Evolutionary conservation across 2,888 invertebrate genomes (phyloP).

Genomic region (Tuberolachnus salignus): DNA sequence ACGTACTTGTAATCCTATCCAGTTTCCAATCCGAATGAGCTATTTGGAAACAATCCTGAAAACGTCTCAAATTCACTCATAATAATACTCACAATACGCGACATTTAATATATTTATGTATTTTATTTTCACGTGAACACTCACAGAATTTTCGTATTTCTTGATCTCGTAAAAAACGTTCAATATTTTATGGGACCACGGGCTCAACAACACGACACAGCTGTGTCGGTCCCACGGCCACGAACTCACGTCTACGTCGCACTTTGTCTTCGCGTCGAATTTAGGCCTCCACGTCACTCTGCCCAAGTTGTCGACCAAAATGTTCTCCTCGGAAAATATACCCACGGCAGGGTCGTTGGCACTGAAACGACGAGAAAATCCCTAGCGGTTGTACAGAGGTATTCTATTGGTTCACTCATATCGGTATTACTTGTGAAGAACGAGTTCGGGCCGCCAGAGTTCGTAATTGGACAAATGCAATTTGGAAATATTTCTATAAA

Average conservation of each 20-base stretch:
- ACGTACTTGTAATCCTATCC: neutral
- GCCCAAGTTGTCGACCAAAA: conserved; percentile 28
- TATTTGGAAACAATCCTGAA: conserved; percentile 13
- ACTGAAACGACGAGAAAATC: conserved; percentile 5
- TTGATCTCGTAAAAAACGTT: conserved; percentile 22
- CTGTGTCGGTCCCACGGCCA: conserved; percentile 42
- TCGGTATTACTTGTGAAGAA: conserved; percentile 32
- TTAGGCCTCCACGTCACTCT: conserved; percentile 22
- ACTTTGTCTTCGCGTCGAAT: conserved; percentile 25
- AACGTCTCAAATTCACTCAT: too few species aligned
- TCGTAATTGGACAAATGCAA: conserved; percentile 36
- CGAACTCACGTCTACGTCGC: conserved; percentile 25
- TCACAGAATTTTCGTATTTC: neutral
- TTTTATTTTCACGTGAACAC: too few species aligned
- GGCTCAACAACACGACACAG: conserved; percentile 9
- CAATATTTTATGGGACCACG: conserved; percentile 37
- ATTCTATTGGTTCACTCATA: neutral
- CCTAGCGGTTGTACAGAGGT: too few species aligned
- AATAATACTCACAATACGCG: too few species aligned
- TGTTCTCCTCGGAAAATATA: conserved; percentile 23
- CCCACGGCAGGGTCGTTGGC: neutral
- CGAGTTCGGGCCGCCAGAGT: conserved; percentile 39
- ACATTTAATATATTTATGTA: too few species aligned
- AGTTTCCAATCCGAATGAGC: conserved; percentile 37
- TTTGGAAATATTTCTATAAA: conserved; percentile 27